Percentiles rank a stretch among this genome's conserved stretches.
phyloP scores from a whole-genome alignment of 2,113 vertebrate genomes.

The Serilophus lunatus region DNA sequence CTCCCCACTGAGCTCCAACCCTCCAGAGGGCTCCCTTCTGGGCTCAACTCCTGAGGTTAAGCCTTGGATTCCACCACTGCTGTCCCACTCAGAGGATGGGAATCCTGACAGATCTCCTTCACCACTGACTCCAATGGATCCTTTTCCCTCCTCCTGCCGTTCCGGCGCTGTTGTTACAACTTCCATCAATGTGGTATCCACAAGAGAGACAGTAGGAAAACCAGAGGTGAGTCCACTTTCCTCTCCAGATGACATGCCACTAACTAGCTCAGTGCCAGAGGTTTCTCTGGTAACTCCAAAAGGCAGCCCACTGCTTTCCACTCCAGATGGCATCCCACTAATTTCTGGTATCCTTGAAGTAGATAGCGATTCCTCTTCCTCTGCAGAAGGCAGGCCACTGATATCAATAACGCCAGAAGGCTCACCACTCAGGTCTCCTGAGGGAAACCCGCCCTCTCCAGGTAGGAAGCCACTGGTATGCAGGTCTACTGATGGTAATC shows the following conservation, averaged over 20 bases:
- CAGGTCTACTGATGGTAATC: slow-evolving; percentile 70
- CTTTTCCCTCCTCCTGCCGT: slow-evolving; percentile 75
- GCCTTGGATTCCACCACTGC: slow-evolving; percentile 69
- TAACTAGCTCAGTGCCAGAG: slow-evolving; percentile 65
- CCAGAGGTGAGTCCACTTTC: slow-evolving; percentile 74
- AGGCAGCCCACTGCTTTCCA: slow-evolving; percentile 73
- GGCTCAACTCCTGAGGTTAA: slow-evolving; percentile 69
- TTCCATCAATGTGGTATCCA: slow-evolving; percentile 77
- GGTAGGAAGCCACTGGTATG: slow-evolving; percentile 61
- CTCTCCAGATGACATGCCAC: slow-evolving; percentile 69
- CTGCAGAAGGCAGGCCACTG: slow-evolving; percentile 76
- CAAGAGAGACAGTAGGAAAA: slow-evolving; percentile 77
- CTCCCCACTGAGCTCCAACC: slow-evolving; percentile 36
- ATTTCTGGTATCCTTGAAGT: slow-evolving; percentile 65
- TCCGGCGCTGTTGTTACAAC: slow-evolving; percentile 65
- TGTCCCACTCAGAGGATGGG: slow-evolving; percentile 51
- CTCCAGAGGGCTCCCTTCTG: slow-evolving; percentile 68
- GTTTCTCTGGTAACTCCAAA: slow-evolving; percentile 73
- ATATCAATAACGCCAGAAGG: slow-evolving; percentile 66
- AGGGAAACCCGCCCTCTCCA: slow-evolving; percentile 66
- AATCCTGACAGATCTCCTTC: slow-evolving; percentile 70
- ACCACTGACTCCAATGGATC: slow-evolving; percentile 66
- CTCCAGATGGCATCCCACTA: slow-evolving; percentile 39
- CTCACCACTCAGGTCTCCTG: slow-evolving; percentile 50
- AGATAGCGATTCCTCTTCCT: slow-evolving; percentile 64